Base-by-base conservation (phyloP, 1,140 invertebrate genomes). In the Triops longicaudatus region DNA sequence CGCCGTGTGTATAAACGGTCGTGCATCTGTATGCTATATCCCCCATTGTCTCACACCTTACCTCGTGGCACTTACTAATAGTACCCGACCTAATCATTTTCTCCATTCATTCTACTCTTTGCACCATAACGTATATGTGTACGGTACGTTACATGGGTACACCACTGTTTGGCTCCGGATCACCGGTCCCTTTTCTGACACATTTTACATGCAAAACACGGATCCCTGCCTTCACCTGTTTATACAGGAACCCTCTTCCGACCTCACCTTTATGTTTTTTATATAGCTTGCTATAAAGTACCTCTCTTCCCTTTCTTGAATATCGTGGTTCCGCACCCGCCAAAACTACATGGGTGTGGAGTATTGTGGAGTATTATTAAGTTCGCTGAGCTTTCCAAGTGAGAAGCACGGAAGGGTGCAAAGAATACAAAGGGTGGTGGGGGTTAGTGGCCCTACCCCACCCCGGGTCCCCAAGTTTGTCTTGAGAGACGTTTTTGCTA, bases 1-100 rank as follows among this genome's bases (percentile, higher is more conserved):
- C 50, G 14, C 50, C 50, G 14, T 22, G 14, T 63, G 14, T 63
- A 63, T 63, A 22, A n/a, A n/a, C 50, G 50, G 50, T 22, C 22
- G 50, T 17, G 72, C 12, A 26, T 26, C 7, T 27, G 5, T 3
- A 22, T n/a, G n/a, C n/a, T n/a, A 17, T 22, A 63, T 76, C 71
- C 44, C 31, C 37, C 28, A n/a, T 76, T 22, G 17, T 72, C 63
- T 77, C 28, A 12, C 28, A 50, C 50, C 14, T 72, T 31, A 75
- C 28, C 27, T 28, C 27, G 26, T 73, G 50, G 50, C 50, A 63
- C 50, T 63, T 6, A 63, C 50, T 63, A 63, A 63, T 63, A 17
- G 50, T 5, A 63, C 50, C 44, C 44, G 14, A 22, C 14, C 50
- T 9, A 63, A 63, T 63, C 50, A 17, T 17, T 22, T 63, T 63